A percentile compares a stretch with the other conserved stretches of the same genome.
Evolutionary conservation across 2,113 vertebrate genomes (phyloP).

Genomic region (Odocoileus virginianus): DNA sequence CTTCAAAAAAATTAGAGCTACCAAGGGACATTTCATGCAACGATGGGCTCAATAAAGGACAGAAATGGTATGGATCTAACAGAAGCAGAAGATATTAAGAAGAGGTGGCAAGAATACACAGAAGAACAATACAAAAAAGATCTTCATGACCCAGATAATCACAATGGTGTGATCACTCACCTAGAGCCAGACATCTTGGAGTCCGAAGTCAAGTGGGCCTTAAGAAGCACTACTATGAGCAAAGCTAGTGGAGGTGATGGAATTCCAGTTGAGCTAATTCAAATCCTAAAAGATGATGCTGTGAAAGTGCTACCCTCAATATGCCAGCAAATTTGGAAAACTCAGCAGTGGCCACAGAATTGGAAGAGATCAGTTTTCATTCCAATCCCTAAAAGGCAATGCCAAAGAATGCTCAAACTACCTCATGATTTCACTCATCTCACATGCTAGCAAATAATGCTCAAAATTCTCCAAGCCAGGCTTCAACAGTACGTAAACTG

Average conservation of each 20-base stretch:
- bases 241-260: background rate
- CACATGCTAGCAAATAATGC: background rate
- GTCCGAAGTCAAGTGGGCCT: background rate
- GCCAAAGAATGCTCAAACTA: background rate
- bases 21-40: background rate
- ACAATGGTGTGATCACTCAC: background rate
- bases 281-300: background rate
- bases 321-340: background rate
- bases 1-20: background rate
- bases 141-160: background rate
- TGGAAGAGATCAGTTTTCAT: background rate
- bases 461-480: background rate
- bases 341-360: background rate
- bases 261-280: background rate
- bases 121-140: background rate
- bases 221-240: background rate
- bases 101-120: background rate
- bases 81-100: background rate
- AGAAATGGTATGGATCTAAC: background rate
- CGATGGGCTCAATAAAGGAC: background rate
- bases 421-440: rapidly evolving
- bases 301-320: background rate
- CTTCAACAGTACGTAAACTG: background rate
- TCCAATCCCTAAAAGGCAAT: background rate
- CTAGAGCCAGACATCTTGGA: background rate